Conservation (phyloP, 2,113 vertebrate species). For the Ictalurus punctatus region DNA sequence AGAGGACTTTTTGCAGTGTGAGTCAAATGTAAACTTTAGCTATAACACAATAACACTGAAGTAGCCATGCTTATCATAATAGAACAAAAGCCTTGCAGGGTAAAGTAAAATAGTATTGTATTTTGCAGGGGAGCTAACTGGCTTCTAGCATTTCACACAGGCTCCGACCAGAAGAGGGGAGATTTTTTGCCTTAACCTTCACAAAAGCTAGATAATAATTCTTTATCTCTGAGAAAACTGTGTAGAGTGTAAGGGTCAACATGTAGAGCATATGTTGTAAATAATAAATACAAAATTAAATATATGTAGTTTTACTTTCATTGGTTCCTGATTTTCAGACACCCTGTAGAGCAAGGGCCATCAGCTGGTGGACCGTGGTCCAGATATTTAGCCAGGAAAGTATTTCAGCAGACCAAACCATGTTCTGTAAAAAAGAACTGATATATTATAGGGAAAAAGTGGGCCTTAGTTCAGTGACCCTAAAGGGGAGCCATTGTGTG, state of each 20-base stretch:
- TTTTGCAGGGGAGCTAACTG: background rate
- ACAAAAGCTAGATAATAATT: background rate
- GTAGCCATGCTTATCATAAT: background rate
- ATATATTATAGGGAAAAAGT: background rate
- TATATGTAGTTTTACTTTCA: background rate
- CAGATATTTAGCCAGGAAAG: background rate
- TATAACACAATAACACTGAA: background rate
- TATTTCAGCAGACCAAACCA: background rate
- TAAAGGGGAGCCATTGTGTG: no score
- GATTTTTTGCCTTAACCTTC: background rate
- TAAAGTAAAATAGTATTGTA: background rate
- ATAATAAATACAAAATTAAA: no score
- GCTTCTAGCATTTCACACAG: background rate
- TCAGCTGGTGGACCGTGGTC: background rate
- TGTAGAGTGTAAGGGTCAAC: background rate
- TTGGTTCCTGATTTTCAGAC: background rate
- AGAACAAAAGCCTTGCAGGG: background rate
- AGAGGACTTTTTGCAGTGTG: conserved; percentile 39
- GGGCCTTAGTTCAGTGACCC: background rate
- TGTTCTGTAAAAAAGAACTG: background rate
- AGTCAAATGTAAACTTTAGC: conserved; percentile 11
- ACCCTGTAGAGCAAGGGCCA: background rate
- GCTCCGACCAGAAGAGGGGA: background rate
- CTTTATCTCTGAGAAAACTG: background rate
- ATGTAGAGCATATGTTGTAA: background rate